phyloP scores from a whole-genome alignment of 2,797 vertebrate species.

The Tapirus indicus region DNA sequence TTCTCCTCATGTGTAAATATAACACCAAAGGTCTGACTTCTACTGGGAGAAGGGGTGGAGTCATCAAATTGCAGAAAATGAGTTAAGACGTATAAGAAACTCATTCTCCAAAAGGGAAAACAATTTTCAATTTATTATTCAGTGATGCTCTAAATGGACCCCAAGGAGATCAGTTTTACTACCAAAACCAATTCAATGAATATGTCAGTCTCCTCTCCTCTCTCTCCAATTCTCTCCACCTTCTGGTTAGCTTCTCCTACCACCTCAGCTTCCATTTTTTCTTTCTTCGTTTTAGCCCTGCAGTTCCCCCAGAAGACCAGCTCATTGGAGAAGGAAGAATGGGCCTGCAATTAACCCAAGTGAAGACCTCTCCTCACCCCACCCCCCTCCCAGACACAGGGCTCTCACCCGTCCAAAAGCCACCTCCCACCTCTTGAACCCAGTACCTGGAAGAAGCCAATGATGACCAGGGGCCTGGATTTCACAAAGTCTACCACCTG shows the following conservation, averaged over 20 bases:
- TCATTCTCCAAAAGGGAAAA: constrained; percentile 27
- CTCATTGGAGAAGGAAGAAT: not conserved
- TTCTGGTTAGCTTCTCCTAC: not conserved
- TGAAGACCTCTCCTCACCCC: not conserved
- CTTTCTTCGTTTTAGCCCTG: not conserved
- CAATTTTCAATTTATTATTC: not conserved
- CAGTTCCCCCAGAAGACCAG: not conserved
- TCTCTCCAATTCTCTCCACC: not conserved
- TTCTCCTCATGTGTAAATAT: not conserved
- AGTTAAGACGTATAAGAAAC: not conserved
- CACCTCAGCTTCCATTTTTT: not conserved
- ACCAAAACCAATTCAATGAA: not conserved
- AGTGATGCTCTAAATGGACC: not conserved
- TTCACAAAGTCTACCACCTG: constrained; percentile 87
- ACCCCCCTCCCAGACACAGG: not conserved
- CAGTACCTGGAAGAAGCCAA: constrained; percentile 95
- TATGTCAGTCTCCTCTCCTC: not conserved
- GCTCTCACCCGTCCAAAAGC: not conserved
- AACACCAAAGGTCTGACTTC: not conserved
- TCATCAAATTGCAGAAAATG: not conserved
- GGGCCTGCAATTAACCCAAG: not conserved
- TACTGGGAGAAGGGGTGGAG: not conserved
- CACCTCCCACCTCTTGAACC: not conserved
- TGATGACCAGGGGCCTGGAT: constrained; percentile 90
- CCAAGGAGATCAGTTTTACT: not conserved